A percentile compares a stretch with the other conserved stretches of the same genome.
phyloP scores from a whole-genome alignment of 1,140 invertebrate genomes.

The Zaprionus nigranus region DNA sequence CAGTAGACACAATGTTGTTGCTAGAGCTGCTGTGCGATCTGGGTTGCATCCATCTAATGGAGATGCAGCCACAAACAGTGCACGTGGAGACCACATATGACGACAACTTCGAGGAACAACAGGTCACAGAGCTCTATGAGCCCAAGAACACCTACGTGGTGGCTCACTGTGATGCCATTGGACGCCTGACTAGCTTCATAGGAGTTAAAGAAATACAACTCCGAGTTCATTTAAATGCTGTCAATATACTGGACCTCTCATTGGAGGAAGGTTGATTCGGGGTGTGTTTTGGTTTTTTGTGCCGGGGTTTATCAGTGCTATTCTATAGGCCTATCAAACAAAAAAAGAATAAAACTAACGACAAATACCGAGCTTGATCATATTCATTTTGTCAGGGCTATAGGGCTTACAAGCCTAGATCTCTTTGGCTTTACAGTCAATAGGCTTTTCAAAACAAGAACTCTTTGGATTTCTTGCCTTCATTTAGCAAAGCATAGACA shows the following conservation, averaged over 20 bases:
- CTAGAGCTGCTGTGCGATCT: slow-evolving; percentile 67
- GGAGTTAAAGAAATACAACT: slow-evolving; percentile 86
- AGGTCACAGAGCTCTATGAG: slow-evolving; percentile 63
- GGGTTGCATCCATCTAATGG: slow-evolving; percentile 61
- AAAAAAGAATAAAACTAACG: too few species aligned
- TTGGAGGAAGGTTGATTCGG: too few species aligned
- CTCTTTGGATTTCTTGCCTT: too few species aligned
- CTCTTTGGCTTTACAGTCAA: too few species aligned
- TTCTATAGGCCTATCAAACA: too few species aligned
- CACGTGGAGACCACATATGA: slow-evolving; percentile 52
- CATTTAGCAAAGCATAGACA: too few species aligned
- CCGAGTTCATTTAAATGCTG: slow-evolving; percentile 86
- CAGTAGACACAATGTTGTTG: slow-evolving; percentile 78
- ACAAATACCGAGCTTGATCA: too few species aligned
- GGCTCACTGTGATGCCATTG: slow-evolving; percentile 84
- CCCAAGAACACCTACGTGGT: slow-evolving; percentile 62
- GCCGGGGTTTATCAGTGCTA: too few species aligned
- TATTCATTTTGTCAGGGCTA: too few species aligned
- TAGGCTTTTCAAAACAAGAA: too few species aligned
- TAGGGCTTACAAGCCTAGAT: too few species aligned
- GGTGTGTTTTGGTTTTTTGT: too few species aligned
- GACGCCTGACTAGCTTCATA: slow-evolving; percentile 87
- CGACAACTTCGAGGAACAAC: slow-evolving; percentile 50
- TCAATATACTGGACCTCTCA: not conserved
- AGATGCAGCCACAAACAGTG: slow-evolving; percentile 42